Evolutionary conservation across 2,113 vertebrate genomes (phyloP), one percentile per base, ranked within the genome.

Genomic region (Nibea coibor): DNA sequence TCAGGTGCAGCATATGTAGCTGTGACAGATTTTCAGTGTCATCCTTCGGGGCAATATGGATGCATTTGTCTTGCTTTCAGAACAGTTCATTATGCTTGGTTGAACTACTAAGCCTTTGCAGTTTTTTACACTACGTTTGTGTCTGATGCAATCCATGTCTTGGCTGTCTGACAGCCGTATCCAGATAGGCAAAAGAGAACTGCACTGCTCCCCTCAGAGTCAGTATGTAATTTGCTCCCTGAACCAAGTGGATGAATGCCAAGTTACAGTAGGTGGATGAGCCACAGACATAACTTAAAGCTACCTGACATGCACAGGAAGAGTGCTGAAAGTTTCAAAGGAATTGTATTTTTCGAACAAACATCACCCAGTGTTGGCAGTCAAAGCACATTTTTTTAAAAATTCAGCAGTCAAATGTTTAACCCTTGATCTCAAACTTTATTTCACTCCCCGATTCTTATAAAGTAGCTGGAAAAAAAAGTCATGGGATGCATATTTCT

Each of bases 11-110:
- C 10, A 10, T 71, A 35, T 15, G 11, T 3, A 64, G 72, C 57
- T 78, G 28, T 67, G 45, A 81, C 75, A 63, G 57, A 63, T 63
- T 81, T 86, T 63, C 57, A 43, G 24, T 42, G 58, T 26, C 72
- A 45, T 24, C 71, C 69, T 82, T 63, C 7, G 8, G 72, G 59
- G 35, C 56, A 75, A 65, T 64, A 74, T 62, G 26, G 56, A 56
- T 72, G 64, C 54, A 87, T 84, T 73, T 84, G 50, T 84, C 78
- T 80, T 76, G 61, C 71, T 75, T 66, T 85, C 72, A 61, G 69
- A 77, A 45, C 20, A 54, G 35, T 80, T 80, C 57, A 76, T 86
- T 57, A 57, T 66, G 62, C 69, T 72, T 53, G 68, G 56, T 71
- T 71, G 75, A 85, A 35, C 48, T 26, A 28, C 73, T 51, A 75